Evolutionary conservation across 2,113 vertebrate genomes (phyloP), one percentile per base, ranked within the genome.

Genomic region (Sarotherodon lohbergeri): DNA sequence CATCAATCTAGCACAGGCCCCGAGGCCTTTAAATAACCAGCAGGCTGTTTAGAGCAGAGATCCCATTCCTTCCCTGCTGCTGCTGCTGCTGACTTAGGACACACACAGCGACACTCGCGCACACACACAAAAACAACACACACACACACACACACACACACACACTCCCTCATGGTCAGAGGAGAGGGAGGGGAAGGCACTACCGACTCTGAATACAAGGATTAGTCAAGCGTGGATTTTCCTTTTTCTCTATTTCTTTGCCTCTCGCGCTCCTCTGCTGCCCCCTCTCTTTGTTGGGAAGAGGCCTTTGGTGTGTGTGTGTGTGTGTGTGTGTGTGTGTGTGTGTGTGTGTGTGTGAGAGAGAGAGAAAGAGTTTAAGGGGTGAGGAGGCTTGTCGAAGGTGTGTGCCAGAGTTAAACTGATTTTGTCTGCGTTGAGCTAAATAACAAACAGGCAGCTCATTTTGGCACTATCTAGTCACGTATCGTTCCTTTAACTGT

Each of bases 221-320:
- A 92, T 95, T 93, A 93, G 87, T 95, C 92, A 94, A 92, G 95
- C 92, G 66, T 95, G 88, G 82, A 92, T 88, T 94, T 91, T 92
- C 91, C 90, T 92, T 92, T 90, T 94, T 86, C 85, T 87, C 85
- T 43, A 36, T 88, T 93, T 95, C 91, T 92, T 91, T 90, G 81
- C 85, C 76, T 86, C 91, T 90, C 78, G 88, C 80, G 19, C 88
- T 83, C 89, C 85, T 86, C 87, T 90, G 80, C 88, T 91, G 84
- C 84, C 88, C 87, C 88, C 86, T 93, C 89, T 91, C 94, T 94
- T 94, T 95, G 92, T 93, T 93, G 73, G 86, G 56, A 29, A 50
- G 81, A 88, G 90, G 84, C 82, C 86, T 89, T 84, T 88, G 68
- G 68, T 13, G 39, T 54, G 39, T 81, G 76, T 17, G 61, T 81